Conservation (phyloP, 2,888 invertebrate genomes). For the Drosophila helvetica region DNA sequence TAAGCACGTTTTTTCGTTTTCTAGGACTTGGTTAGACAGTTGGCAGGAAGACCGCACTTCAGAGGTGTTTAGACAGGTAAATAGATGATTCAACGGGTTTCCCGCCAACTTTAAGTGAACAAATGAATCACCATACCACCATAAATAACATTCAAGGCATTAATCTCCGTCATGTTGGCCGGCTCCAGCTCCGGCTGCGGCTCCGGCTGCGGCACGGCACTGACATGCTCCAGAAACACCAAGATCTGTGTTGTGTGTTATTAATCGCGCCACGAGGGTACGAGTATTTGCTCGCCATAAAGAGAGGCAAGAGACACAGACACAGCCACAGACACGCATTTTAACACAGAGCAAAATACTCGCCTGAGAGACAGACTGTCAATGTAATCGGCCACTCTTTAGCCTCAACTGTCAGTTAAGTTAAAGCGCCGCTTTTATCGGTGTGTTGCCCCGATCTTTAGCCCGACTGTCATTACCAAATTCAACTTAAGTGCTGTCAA, state of each 20-base stretch:
- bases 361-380: constrained; percentile 70
- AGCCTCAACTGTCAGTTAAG: constrained; percentile 76
- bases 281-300: constrained; percentile 7
- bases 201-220: background rate
- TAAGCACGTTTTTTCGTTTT: no score
- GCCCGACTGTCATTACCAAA: constrained; percentile 68
- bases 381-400: constrained; percentile 78
- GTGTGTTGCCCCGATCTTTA: constrained; percentile 60
- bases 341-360: constrained; percentile 39
- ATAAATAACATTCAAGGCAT: constrained; percentile 32
- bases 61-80: background rate
- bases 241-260: constrained; percentile 33
- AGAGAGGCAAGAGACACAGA: background rate
- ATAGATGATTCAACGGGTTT: background rate
- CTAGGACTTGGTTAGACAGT: no score
- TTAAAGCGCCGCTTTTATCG: constrained; percentile 66
- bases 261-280: constrained; percentile 11
- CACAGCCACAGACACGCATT: constrained; percentile 27
- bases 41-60: background rate
- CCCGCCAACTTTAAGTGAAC: background rate
- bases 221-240: constrained; percentile 23
- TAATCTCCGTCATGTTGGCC: constrained; percentile 34
- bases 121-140: constrained; percentile 8
- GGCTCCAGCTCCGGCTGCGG: background rate
- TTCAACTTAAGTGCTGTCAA: constrained; percentile 76